Conservation (phyloP, 2,113 vertebrate genomes). For the Cinclus cinclus region DNA sequence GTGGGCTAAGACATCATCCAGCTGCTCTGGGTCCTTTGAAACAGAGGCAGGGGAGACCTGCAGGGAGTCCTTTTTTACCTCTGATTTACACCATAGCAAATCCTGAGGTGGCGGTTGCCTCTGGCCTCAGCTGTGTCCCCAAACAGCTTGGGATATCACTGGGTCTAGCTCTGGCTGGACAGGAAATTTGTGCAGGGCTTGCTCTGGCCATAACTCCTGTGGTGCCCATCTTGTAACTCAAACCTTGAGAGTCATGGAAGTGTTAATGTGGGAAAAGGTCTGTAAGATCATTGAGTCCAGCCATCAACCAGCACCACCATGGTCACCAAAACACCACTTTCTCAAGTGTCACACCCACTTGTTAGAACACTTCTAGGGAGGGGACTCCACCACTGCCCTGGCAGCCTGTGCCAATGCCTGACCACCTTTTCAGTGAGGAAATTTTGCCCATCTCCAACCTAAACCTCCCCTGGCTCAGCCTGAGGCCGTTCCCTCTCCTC, state of each 20-base stretch:
- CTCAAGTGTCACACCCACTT: neutral
- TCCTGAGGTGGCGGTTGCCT: neutral
- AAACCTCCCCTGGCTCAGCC: fast-evolving
- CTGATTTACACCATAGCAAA: neutral
- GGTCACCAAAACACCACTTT: neutral
- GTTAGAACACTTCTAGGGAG: neutral
- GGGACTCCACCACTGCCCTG: neutral
- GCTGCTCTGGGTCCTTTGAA: neutral
- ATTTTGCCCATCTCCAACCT: neutral
- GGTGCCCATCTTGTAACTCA: neutral
- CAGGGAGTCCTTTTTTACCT: neutral
- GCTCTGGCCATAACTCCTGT: neutral
- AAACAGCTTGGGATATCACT: neutral
- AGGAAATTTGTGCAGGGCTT: neutral
- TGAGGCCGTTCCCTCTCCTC: neutral
- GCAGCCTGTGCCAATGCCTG: neutral
- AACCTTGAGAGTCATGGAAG: neutral
- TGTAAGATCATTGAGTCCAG: neutral
- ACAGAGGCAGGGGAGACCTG: neutral
- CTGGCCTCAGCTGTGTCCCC: neutral
- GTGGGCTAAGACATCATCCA: neutral
- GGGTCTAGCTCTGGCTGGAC: neutral
- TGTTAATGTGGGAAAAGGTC: neutral
- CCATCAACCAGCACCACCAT: neutral
- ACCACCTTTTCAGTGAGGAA: neutral